These are phyloP conservation scores for Eupristina koningsbergeri DNA, from an alignment of 1,140 invertebrate genomes.

Conservation along the genomic window DNA sequence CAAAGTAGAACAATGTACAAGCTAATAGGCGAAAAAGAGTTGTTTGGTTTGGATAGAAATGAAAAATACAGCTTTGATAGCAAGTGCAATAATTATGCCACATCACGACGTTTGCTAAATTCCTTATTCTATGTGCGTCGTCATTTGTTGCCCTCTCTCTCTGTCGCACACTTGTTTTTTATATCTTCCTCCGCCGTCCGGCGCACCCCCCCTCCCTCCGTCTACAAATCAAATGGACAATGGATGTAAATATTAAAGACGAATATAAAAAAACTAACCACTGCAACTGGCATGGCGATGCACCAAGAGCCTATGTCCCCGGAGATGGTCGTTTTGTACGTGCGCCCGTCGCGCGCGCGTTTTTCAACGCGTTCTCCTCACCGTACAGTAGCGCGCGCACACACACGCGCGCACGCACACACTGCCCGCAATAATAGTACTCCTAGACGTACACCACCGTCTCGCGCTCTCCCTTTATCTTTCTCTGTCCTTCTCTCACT, in stretches of 20 bases:
- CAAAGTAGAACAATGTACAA: neutral
- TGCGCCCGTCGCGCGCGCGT: slow-evolving; percentile 29
- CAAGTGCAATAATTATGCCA: slow-evolving; percentile 62
- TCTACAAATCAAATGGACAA: neutral
- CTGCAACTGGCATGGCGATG: slow-evolving; percentile 72
- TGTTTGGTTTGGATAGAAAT: neutral
- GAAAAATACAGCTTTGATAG: neutral
- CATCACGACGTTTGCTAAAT: slow-evolving; percentile 74
- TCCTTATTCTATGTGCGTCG: slow-evolving; percentile 8
- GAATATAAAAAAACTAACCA: slow-evolving; percentile 67
- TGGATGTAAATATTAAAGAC: slow-evolving; percentile 2
- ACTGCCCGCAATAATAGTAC: neutral
- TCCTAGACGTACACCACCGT: neutral
- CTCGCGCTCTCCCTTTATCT: slow-evolving; percentile 14
- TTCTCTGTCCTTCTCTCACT: neutral
- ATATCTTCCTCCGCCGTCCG: neutral
- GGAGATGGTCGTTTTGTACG: slow-evolving; percentile 48
- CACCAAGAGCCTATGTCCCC: slow-evolving; percentile 60
- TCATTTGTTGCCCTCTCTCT: neutral
- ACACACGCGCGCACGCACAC: slow-evolving; percentile 43
- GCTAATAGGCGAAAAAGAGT: neutral
- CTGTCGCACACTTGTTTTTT: neutral
- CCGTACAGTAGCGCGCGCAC: slow-evolving; percentile 56
- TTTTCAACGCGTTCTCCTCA: slow-evolving; percentile 55
- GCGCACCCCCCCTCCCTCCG: neutral